Evolutionary conservation across 2,113 vertebrate genomes (phyloP), one percentile per base, ranked within the genome.

Genomic region (Perca fluviatilis): DNA sequence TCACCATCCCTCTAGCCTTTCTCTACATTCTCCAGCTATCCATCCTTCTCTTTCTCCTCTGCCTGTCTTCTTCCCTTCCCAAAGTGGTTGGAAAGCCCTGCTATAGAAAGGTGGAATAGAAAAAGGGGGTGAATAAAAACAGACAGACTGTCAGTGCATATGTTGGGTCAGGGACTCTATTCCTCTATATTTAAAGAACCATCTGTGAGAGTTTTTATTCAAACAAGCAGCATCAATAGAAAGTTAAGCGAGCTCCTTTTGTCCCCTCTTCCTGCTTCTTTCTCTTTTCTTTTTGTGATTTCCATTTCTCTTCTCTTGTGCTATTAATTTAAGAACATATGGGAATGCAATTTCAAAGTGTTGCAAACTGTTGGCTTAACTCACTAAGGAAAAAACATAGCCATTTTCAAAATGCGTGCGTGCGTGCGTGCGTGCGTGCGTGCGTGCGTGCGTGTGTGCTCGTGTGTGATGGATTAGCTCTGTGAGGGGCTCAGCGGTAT

Each of bases 171-270:
- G 81, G 77, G 86, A 75, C 60, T 62, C 47, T 67, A 77, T 73
- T 93, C 91, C 94, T 74, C 54, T 86, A 90, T 95, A 95, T 96
- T 98, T 96, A 95, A 86, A 96, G 96, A 97, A 96, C 97, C 97
- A 98, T 98, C 98, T 98, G 97, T 96, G 96, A 95, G 90, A 93
- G 95, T 96, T 96, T 96, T 93, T 79, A 95, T 95, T 96, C 95
- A 96, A 89, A 96, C 94, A 94, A 95, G 94, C 94, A 95, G 95
- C 95, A 95, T 96, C 95, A 96, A 96, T 95, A 94, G 95, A 95
- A 95, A 95, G 63, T 86, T 80, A 77, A 73, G 74, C 64, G 71
- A 83, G 23, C 68, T 8, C 50, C 77, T 68, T 77, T 80, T 77
- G 82, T 88, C 60, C 47, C 47, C 23, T 67, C 47, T 47, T 54